phyloP scores from a whole-genome alignment of 1,140 invertebrate species.

The Platyscapa corneri region DNA sequence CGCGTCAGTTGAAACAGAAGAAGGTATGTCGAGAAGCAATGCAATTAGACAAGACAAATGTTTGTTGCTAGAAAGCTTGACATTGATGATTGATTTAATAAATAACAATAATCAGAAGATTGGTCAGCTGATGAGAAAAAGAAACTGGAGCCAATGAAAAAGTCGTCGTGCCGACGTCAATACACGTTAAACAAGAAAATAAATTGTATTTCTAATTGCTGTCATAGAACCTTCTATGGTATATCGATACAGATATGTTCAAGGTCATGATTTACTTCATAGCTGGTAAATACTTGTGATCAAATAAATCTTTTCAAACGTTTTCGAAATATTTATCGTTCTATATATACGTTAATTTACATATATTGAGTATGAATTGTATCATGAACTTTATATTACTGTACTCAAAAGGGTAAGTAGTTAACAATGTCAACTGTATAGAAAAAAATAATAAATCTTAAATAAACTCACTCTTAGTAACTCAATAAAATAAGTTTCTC shows the following conservation, averaged over 20 bases:
- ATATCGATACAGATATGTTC: background rate
- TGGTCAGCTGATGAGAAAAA: background rate
- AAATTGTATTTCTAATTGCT: conserved; percentile 14
- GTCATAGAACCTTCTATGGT: background rate
- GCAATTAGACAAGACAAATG: conserved; percentile 34
- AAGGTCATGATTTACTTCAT: conserved; percentile 2
- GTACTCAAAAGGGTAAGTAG: too few relatives aligned
- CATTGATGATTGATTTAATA: conserved; percentile 43
- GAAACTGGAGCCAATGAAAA: background rate
- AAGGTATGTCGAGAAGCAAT: background rate
- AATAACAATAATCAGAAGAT: conserved; percentile 30
- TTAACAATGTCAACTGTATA: too few relatives aligned
- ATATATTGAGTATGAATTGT: too few relatives aligned
- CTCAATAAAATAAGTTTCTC: too few relatives aligned
- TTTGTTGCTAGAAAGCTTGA: background rate
- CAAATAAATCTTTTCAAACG: too few relatives aligned
- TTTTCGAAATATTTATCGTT: background rate
- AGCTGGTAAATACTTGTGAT: background rate
- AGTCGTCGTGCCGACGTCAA: background rate
- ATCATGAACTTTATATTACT: too few relatives aligned
- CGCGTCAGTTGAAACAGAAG: background rate
- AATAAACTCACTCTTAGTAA: too few relatives aligned
- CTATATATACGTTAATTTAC: too few relatives aligned
- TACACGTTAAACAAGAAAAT: background rate
- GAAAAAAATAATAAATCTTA: too few relatives aligned